Evolutionary conservation across 2,113 vertebrate genomes (phyloP).

Genomic region (Gadus macrocephalus): DNA sequence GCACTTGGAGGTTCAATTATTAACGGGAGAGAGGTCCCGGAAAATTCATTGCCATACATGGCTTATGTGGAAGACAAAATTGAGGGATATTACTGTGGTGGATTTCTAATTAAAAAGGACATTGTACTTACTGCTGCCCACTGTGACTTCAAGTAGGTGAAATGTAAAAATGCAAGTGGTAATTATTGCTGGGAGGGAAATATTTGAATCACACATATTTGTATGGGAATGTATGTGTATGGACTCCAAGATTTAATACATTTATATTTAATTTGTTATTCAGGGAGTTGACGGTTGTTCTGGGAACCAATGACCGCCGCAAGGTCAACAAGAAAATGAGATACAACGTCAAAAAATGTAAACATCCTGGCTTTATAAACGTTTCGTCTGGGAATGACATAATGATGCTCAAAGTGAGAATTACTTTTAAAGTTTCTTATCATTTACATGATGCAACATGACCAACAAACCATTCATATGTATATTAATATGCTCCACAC

Average conservation of each 20-base stretch:
- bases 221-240: no score
- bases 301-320: conserved; percentile 57
- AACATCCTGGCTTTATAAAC: neutral
- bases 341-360: conserved; percentile 25
- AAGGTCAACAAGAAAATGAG: conserved; percentile 17
- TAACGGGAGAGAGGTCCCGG: conserved; percentile 48
- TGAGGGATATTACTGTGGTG: conserved; percentile 52
- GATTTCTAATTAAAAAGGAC: conserved; percentile 55
- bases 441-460: neutral
- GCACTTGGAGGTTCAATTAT: conserved; percentile 53
- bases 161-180: neutral
- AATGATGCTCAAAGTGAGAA: conserved; percentile 63
- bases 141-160: conserved; percentile 20
- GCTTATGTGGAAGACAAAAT: conserved; percentile 52
- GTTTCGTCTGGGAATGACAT: conserved; percentile 26
- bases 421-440: neutral
- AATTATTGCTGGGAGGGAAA: no score
- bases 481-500: no score
- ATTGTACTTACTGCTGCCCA: conserved; percentile 71
- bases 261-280: no score
- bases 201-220: neutral
- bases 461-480: neutral
- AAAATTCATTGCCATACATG: conserved; percentile 67
- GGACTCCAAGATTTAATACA: conserved; percentile 1
- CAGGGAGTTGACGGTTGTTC: conserved; percentile 34